Percentiles rank a stretch among this genome's conserved stretches.
Conservation (phyloP, 2,888 invertebrate species). For the Zygothrica quintamaculata region DNA sequence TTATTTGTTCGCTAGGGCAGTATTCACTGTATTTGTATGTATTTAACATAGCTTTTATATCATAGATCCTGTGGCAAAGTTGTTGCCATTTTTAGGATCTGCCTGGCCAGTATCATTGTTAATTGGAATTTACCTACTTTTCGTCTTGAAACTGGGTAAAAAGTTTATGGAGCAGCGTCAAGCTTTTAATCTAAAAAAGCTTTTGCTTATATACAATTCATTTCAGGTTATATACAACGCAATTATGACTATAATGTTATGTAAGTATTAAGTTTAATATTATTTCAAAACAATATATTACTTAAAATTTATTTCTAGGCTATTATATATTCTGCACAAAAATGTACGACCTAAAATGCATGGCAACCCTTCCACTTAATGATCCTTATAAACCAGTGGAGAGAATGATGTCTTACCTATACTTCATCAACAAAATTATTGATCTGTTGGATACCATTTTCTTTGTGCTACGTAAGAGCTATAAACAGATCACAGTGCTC, state of each 20-base stretch:
- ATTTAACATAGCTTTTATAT: no score
- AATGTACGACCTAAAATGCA: constrained; percentile 2
- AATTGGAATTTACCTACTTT: constrained; percentile 29
- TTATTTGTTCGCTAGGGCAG: no score
- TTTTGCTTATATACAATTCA: constrained; percentile 4
- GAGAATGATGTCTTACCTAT: not conserved
- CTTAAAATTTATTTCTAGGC: not conserved
- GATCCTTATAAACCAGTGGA: constrained; percentile 8
- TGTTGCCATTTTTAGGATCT: constrained; percentile 23
- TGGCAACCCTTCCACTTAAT: constrained; percentile 4
- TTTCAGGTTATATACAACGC: constrained; percentile 20
- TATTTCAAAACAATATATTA: not conserved
- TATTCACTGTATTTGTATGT: no score
- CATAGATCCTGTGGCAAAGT: constrained; percentile 26
- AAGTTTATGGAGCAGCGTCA: constrained; percentile 38
- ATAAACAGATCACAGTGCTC: constrained; percentile 25
- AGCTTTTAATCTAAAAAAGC: constrained; percentile 32
- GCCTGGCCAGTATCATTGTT: constrained; percentile 32
- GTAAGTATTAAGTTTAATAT: not conserved
- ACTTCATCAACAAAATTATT: constrained; percentile 22
- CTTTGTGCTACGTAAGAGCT: constrained; percentile 27
- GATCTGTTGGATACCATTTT: constrained; percentile 32
- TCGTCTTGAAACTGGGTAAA: constrained; percentile 38
- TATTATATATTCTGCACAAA: not conserved
- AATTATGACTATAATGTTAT: not conserved